phyloP scores from a whole-genome alignment of 2,888 invertebrate species.

The Cylloceria caligata region DNA sequence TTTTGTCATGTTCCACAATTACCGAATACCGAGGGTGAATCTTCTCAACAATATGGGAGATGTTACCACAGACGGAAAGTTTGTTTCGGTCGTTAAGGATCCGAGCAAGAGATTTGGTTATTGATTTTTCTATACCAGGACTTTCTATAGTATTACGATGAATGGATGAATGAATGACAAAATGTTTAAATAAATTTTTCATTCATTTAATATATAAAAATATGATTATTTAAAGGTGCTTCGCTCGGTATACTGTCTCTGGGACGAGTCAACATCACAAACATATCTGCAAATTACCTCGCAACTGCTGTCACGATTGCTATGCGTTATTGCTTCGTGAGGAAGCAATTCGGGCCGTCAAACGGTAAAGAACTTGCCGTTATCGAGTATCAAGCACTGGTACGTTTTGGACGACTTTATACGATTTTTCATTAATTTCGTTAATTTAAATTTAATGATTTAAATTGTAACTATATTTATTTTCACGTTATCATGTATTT shows the following conservation, averaged over 20 bases:
- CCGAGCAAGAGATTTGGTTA: constrained; percentile 93
- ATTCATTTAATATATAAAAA: background rate
- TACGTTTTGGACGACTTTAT: constrained; percentile 78
- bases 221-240: constrained; percentile 83
- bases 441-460: too few relatives aligned
- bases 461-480: too few relatives aligned
- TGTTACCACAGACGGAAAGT: constrained; percentile 93
- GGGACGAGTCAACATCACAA: constrained; percentile 92
- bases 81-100: constrained; percentile 92
- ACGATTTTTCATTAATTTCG: too few relatives aligned
- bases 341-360: constrained; percentile 95
- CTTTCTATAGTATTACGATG: too few relatives aligned
- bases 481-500: too few relatives aligned
- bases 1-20: constrained; percentile 92
- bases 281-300: constrained; percentile 87
- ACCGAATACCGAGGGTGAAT: constrained; percentile 91
- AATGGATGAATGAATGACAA: too few relatives aligned
- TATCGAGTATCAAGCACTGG: constrained; percentile 96
- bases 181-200: background rate
- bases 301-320: constrained; percentile 93
- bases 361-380: constrained; percentile 91
- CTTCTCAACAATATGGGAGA: constrained; percentile 95
- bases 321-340: constrained; percentile 93
- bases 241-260: constrained; percentile 93
- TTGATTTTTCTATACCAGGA: background rate